Conservation (phyloP, 1,140 invertebrate genomes). For the Popillia japonica region DNA sequence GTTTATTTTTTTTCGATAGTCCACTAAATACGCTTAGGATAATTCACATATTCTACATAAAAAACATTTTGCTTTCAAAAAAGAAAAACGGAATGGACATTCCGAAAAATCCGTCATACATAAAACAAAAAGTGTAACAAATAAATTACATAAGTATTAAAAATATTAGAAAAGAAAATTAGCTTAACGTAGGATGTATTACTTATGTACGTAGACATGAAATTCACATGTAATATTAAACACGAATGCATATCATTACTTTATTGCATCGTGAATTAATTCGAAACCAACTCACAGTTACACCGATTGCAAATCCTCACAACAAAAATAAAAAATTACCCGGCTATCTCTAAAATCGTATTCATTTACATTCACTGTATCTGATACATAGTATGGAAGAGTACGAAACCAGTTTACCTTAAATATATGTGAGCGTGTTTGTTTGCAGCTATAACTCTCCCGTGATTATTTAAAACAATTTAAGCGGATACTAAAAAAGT, state of each 20-base stretch:
- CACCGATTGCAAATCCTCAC: not conserved
- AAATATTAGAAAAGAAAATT: no score
- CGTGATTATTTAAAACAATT: constrained; percentile 29
- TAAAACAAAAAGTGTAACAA: no score
- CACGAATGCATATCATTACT: not conserved
- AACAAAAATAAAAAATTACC: not conserved
- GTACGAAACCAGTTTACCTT: not conserved
- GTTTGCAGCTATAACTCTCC: not conserved
- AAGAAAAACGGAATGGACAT: no score
- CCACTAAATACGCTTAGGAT: no score
- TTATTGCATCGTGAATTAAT: not conserved
- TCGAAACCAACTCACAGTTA: constrained; percentile 9
- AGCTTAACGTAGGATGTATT: no score
- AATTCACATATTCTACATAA: no score
- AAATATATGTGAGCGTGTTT: constrained; percentile 1
- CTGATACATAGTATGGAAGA: not conserved
- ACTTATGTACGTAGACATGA: no score
- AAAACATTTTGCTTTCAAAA: no score
- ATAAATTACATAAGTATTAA: no score
- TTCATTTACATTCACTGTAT: constrained; percentile 12
- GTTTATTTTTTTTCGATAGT: no score
- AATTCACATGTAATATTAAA: no score
- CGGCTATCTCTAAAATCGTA: not conserved
- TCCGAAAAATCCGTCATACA: no score
- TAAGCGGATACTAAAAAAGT: constrained; percentile 3